A percentile compares a stretch with the other conserved stretches of the same genome.
These are phyloP conservation scores for Sebastes kiyomatsui DNA, from an alignment of 2,797 vertebrate genomes.

Conservation along the genomic window DNA sequence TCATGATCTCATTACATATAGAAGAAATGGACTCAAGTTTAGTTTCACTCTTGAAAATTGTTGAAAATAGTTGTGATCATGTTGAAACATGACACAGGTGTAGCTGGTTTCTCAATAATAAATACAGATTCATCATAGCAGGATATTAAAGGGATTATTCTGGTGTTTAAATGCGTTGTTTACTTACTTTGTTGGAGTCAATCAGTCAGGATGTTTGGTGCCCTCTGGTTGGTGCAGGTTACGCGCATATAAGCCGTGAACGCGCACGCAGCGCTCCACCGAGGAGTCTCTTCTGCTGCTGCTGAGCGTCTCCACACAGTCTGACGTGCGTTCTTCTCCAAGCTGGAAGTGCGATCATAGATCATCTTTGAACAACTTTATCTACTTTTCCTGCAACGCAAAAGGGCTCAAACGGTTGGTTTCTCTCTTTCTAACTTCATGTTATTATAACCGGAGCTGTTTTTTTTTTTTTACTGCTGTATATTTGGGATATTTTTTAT, in stretches of 20 bases:
- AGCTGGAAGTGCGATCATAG: slow-evolving; percentile 20
- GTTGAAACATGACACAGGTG: neutral
- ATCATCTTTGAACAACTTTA: slow-evolving; percentile 14
- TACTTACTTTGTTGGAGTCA: neutral
- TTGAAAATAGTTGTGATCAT: neutral
- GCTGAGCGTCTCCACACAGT: slow-evolving; percentile 36
- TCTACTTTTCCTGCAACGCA: neutral
- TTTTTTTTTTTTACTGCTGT: neutral
- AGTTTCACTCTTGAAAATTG: too few species aligned
- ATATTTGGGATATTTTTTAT: slow-evolving; percentile 13
- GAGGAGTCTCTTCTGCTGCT: neutral
- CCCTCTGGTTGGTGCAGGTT: neutral
- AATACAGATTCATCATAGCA: neutral
- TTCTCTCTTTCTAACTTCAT: neutral
- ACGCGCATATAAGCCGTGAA: neutral
- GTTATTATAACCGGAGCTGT: neutral
- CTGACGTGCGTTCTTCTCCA: slow-evolving; percentile 50
- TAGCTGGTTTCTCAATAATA: neutral
- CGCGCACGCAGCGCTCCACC: slow-evolving; percentile 35
- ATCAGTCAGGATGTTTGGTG: neutral
- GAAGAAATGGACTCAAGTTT: too few species aligned
- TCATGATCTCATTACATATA: too few species aligned
- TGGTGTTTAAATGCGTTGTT: neutral
- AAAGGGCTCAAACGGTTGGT: slow-evolving; percentile 52
- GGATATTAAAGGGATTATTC: neutral